Conservation (phyloP, 2,888 invertebrate genomes). For the Strigamia crassipes region DNA sequence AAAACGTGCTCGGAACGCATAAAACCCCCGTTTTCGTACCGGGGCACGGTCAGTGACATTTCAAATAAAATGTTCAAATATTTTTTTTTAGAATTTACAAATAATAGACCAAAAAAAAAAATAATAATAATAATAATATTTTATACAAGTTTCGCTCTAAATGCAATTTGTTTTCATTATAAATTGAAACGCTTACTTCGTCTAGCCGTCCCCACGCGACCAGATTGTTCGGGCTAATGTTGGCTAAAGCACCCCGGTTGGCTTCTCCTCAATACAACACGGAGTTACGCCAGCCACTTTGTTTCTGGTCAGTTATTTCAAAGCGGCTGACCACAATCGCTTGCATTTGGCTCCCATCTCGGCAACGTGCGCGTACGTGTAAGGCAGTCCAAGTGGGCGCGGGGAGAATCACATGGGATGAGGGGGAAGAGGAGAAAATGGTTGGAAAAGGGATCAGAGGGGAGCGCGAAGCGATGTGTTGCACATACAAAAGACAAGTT, state of each 20-base stretch:
- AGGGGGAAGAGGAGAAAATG: not conserved
- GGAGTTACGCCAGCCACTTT: not conserved
- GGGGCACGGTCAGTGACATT: not conserved
- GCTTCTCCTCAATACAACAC: not conserved
- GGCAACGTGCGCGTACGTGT: not conserved
- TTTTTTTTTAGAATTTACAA: not conserved
- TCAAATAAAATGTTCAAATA: not conserved
- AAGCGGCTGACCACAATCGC: constrained; percentile 10
- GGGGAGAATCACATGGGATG: not conserved
- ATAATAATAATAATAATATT: too few relatives aligned
- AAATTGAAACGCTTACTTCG: too few relatives aligned
- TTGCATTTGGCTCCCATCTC: not conserved
- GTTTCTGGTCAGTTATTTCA: not conserved
- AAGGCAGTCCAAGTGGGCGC: not conserved
- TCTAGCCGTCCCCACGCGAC: not conserved
- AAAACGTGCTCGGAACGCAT: constrained; percentile 10
- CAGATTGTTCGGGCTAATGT: not conserved
- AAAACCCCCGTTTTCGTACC: not conserved
- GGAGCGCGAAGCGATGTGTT: not conserved
- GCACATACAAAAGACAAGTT: not conserved
- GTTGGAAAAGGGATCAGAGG: not conserved
- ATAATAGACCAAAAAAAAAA: not conserved
- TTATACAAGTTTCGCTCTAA: too few relatives aligned
- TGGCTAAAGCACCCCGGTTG: not conserved
- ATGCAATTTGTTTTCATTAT: too few relatives aligned